A percentile compares a stretch with the other conserved stretches of the same genome.
Conservation (phyloP, 2,113 vertebrate species). For the Burhinus oedicnemus region DNA sequence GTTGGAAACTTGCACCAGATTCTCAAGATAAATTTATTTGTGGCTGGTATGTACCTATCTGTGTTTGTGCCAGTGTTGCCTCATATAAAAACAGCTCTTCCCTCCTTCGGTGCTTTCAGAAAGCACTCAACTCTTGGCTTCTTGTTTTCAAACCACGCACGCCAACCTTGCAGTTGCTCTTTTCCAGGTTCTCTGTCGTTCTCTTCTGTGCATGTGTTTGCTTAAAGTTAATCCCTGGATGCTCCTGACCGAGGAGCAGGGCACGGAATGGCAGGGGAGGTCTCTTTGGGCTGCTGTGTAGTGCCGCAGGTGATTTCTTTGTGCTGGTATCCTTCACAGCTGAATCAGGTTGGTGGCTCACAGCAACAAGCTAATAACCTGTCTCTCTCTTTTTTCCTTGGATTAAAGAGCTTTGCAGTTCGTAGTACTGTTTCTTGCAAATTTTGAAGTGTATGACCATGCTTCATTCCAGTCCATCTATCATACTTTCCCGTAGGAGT, state of each 20-base stretch:
- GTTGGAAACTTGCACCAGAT: not conserved
- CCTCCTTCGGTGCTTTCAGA: fast-evolving
- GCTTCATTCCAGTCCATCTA: not conserved
- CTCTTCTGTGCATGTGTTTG: fast-evolving
- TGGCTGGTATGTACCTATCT: not conserved
- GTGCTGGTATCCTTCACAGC: fast-evolving
- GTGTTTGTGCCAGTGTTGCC: not conserved
- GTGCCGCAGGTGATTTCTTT: not conserved
- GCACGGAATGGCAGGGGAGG: not conserved
- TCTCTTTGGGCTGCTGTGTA: not conserved
- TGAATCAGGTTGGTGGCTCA: not conserved
- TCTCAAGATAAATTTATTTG: not conserved
- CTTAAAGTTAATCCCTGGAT: not conserved
- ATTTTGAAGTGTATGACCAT: not conserved
- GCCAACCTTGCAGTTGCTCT: not conserved
- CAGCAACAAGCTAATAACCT: not conserved
- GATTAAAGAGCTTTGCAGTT: not conserved
- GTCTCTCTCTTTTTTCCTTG: not conserved
- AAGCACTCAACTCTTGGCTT: not conserved
- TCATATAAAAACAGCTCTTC: not conserved
- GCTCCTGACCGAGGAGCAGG: not conserved
- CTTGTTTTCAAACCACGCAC: fast-evolving
- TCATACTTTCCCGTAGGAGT: not conserved
- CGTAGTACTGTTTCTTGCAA: not conserved
- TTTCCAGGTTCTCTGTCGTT: fast-evolving